These are phyloP conservation scores for Caranx melampygus DNA, from an alignment of 2,113 vertebrate genomes.

Conservation along the genomic window DNA sequence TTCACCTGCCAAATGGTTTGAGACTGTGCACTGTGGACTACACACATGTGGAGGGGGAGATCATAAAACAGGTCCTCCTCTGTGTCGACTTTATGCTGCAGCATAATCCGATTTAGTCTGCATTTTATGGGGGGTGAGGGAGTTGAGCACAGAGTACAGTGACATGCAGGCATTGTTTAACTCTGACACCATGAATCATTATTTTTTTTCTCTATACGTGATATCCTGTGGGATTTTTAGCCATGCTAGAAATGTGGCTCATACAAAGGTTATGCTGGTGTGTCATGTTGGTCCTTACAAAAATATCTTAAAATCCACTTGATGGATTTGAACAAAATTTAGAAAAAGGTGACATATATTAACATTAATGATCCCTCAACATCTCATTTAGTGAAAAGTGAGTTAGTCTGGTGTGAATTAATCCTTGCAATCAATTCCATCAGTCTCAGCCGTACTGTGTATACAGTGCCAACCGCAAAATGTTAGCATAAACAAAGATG, in stretches of 20 bases:
- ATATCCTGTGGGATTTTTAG: slow-evolving; percentile 5
- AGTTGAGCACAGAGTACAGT: slow-evolving; percentile 25
- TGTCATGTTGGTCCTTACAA: background rate
- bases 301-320: background rate
- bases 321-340: background rate
- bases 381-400: background rate
- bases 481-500: background rate
- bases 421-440: background rate
- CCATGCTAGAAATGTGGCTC: background rate
- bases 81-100: slow-evolving; percentile 55
- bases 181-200: slow-evolving; percentile 13
- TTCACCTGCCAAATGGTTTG: slow-evolving; percentile 65
- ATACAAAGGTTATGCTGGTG: background rate
- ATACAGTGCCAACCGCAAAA: background rate
- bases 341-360: background rate
- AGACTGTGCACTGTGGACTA: slow-evolving; percentile 41
- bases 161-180: slow-evolving; percentile 37
- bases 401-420: background rate
- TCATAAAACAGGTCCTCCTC: slow-evolving; percentile 65
- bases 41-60: slow-evolving; percentile 49
- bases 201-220: background rate
- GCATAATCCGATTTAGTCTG: slow-evolving; percentile 59
- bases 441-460: background rate
- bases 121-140: slow-evolving; percentile 56
- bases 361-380: background rate